phyloP scores from a whole-genome alignment of 2,797 vertebrate species.

The Cuculus canorus region DNA sequence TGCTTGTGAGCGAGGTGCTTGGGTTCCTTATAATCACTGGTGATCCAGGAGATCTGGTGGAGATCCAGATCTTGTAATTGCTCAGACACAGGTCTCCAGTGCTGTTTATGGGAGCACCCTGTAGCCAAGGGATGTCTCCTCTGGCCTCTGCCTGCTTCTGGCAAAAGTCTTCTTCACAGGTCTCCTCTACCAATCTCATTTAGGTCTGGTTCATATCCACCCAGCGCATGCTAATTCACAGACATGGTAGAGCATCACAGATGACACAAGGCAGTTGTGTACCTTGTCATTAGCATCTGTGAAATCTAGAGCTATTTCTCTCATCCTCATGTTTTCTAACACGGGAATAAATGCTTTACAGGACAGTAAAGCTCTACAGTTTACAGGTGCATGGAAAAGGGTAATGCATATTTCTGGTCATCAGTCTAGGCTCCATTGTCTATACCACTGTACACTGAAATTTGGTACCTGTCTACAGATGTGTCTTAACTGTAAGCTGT shows the following conservation, averaged over 20 bases:
- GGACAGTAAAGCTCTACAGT: not conserved
- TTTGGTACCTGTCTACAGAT: not conserved
- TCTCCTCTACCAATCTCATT: not conserved
- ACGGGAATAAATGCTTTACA: not conserved
- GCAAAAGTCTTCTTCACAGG: not conserved
- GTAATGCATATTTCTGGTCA: not conserved
- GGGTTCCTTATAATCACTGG: not conserved
- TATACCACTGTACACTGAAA: not conserved
- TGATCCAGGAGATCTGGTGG: not conserved
- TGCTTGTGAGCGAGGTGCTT: not conserved
- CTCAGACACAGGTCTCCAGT: not conserved
- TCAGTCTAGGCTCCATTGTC: rapidly evolving
- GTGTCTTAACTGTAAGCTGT: not conserved
- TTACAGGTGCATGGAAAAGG: not conserved
- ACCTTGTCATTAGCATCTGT: not conserved
- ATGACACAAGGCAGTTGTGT: not conserved
- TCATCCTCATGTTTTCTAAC: not conserved
- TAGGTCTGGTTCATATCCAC: not conserved
- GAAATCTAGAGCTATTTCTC: not conserved
- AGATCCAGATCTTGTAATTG: not conserved
- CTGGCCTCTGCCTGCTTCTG: not conserved
- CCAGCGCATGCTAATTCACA: not conserved
- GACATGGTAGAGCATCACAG: not conserved
- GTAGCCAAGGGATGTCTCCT: not conserved
- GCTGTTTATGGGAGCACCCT: not conserved